A percentile compares a stretch with the other conserved stretches of the same genome.
These are phyloP conservation scores for Aplidium turbinatum DNA, from an alignment of 23 tunicate genomes.

Conservation along the genomic window DNA sequence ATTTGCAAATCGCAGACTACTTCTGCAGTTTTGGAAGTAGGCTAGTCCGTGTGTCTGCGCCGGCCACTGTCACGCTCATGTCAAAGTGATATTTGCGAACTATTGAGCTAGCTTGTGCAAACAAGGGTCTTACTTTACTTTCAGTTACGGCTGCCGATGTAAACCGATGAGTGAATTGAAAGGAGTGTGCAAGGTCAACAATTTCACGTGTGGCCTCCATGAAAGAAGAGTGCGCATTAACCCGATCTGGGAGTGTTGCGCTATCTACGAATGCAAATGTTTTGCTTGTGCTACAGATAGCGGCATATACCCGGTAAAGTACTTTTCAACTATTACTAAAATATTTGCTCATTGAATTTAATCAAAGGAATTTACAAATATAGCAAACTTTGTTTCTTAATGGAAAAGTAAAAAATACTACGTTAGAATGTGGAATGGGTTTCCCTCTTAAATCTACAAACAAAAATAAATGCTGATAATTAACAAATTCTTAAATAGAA, in stretches of 20 bases:
- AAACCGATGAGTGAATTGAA: neutral
- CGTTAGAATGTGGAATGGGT: no score
- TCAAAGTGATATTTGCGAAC: slow-evolving; percentile 2
- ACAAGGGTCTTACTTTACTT: neutral
- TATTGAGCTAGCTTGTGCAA: neutral
- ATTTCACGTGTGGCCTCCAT: slow-evolving; percentile 14
- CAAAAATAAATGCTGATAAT: no score
- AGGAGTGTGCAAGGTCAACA: neutral
- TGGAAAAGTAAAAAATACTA: no score
- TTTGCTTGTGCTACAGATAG: slow-evolving; percentile 9
- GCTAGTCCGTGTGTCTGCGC: no score
- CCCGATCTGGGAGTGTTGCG: slow-evolving; percentile 9
- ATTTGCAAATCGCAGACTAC: no score
- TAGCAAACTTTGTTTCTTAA: no score
- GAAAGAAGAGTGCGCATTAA: slow-evolving; percentile 11
- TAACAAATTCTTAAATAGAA: no score
- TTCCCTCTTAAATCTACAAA: no score
- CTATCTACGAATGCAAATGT: slow-evolving; percentile 7
- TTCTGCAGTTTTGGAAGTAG: no score
- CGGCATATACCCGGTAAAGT: slow-evolving; percentile 22
- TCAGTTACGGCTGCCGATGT: slow-evolving; percentile 19
- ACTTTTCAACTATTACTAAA: neutral
- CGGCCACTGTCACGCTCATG: no score
- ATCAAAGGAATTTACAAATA: no score
- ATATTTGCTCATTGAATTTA: neutral